These are phyloP conservation scores for Himalopsyche japonica DNA, from an alignment of 2,888 invertebrate genomes.

Conservation along the genomic window DNA sequence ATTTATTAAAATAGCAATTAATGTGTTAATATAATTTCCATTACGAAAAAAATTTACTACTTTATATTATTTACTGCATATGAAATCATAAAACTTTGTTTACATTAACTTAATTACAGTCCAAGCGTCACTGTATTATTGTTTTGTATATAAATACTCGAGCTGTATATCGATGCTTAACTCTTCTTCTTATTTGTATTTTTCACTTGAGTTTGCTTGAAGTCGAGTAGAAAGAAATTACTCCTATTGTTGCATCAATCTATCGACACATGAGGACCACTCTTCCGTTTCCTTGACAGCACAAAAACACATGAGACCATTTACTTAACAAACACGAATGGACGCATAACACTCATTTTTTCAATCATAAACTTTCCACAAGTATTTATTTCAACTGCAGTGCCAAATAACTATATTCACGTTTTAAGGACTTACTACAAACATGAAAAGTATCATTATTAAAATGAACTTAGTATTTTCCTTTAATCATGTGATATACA, in stretches of 20 bases:
- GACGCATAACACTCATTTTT: neutral
- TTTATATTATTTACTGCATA: neutral
- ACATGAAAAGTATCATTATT: neutral
- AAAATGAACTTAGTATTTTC: conserved; percentile 24
- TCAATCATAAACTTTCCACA: conserved; percentile 7
- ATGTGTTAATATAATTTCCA: neutral
- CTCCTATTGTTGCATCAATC: conserved; percentile 14
- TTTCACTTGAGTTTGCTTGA: conserved; percentile 36
- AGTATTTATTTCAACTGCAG: conserved; percentile 17
- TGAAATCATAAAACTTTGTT: neutral
- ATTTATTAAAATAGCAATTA: neutral
- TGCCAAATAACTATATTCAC: conserved; percentile 21
- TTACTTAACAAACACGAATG: conserved; percentile 24
- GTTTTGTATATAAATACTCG: neutral
- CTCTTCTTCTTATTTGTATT: conserved; percentile 49
- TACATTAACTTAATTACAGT: neutral
- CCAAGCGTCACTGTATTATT: neutral
- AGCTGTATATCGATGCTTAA: neutral
- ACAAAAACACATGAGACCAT: conserved; percentile 21
- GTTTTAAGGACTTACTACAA: neutral
- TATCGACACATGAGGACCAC: conserved; percentile 13
- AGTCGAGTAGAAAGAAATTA: conserved; percentile 2
- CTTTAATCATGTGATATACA: conserved; percentile 5
- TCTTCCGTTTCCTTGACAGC: conserved; percentile 13
- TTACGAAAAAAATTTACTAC: neutral